A percentile compares a stretch with the other conserved stretches of the same genome.
These are phyloP conservation scores for Calliphora vicina DNA, from an alignment of 1,140 invertebrate species.

Conservation along the genomic window DNA sequence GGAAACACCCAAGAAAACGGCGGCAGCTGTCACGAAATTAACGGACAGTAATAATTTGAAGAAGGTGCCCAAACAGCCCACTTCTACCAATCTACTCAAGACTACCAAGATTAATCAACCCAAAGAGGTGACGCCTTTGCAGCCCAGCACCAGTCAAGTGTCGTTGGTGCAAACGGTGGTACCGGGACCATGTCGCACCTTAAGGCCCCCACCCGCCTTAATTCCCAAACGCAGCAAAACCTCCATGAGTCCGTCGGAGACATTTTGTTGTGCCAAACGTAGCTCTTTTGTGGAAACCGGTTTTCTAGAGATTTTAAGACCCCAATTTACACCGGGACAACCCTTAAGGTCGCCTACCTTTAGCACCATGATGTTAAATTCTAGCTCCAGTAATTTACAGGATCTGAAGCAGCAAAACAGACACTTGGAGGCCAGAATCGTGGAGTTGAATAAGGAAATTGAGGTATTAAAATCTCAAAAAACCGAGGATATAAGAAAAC, in stretches of 20 bases:
- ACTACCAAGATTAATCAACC: slow-evolving; percentile 57
- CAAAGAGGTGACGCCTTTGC: slow-evolving; percentile 38
- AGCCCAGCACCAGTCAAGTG: slow-evolving; percentile 19
- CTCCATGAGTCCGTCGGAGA: slow-evolving; percentile 53
- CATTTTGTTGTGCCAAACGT: slow-evolving; percentile 48
- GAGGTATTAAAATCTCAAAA: slow-evolving; percentile 87
- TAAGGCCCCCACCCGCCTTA: slow-evolving; percentile 46
- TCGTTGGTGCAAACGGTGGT: slow-evolving; percentile 16
- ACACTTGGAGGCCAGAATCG: slow-evolving; percentile 78
- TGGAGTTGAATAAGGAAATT: slow-evolving; percentile 90
- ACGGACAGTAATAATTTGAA: no score
- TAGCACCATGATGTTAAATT: slow-evolving; percentile 60
- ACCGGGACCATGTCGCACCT: slow-evolving; percentile 40
- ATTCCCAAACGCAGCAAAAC: slow-evolving; percentile 59
- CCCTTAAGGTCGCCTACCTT: slow-evolving; percentile 71
- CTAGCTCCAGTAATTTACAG: slow-evolving; percentile 68
- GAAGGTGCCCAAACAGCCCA: slow-evolving; percentile 18
- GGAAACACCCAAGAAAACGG: background rate
- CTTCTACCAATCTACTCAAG: slow-evolving; percentile 45
- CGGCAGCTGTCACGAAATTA: no score
- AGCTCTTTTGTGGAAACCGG: slow-evolving; percentile 72
- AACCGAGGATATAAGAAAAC: slow-evolving; percentile 83
- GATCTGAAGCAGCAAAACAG: slow-evolving; percentile 79
- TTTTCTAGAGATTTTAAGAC: slow-evolving; percentile 87
- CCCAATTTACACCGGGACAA: slow-evolving; percentile 85